phyloP scores from a whole-genome alignment of 1,140 invertebrate species.

The Drosophila gunungcola region DNA sequence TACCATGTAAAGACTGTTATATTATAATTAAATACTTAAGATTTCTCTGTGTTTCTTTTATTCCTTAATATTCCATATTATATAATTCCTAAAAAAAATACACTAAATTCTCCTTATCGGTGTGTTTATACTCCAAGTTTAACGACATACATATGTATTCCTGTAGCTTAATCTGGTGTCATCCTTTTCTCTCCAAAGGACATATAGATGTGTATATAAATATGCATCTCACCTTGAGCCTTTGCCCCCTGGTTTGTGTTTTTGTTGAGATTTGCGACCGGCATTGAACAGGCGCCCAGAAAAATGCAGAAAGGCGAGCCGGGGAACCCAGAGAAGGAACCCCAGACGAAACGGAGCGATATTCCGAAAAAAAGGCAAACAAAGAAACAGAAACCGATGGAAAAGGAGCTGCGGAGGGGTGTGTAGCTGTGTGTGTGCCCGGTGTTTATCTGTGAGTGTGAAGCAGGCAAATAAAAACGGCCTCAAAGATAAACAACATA shows the following conservation, averaged over 20 bases:
- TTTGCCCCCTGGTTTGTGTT: constrained; percentile 69
- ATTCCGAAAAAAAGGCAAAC: constrained; percentile 39
- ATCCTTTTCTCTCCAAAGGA: neutral
- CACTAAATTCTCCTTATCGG: too few relatives aligned
- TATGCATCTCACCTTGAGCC: constrained; percentile 14
- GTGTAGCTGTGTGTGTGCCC: constrained; percentile 24
- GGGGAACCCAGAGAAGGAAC: constrained; percentile 5
- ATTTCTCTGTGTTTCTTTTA: too few relatives aligned
- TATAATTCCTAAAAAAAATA: too few relatives aligned
- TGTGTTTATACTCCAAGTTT: too few relatives aligned
- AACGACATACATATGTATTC: too few relatives aligned
- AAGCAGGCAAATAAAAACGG: constrained; percentile 67
- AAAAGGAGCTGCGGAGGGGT: constrained; percentile 35
- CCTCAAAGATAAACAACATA: constrained; percentile 76
- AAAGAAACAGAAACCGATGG: constrained; percentile 52
- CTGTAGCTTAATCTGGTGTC: too few relatives aligned
- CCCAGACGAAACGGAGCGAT: constrained; percentile 20
- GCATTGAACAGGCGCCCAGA: constrained; percentile 76
- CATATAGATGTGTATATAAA: constrained; percentile 11
- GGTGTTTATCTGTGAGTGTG: constrained; percentile 30
- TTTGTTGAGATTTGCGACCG: constrained; percentile 83
- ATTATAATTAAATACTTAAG: too few relatives aligned
- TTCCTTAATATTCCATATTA: too few relatives aligned
- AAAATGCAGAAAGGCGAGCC: constrained; percentile 31
- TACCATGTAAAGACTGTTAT: too few relatives aligned